Base-by-base conservation (phyloP, 2,888 invertebrate species). In the Sclerodermus sp. region DNA sequence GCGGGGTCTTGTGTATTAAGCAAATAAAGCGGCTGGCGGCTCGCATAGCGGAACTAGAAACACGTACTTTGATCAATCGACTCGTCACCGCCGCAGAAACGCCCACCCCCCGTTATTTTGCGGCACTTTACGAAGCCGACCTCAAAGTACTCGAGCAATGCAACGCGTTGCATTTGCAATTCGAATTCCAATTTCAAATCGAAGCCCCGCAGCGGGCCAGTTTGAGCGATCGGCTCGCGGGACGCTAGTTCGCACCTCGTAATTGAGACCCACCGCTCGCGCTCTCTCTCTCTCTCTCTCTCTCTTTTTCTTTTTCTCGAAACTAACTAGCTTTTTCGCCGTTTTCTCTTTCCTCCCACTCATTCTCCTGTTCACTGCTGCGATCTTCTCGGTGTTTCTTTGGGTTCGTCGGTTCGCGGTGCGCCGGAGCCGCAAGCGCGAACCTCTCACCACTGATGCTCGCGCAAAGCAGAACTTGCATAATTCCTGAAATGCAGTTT, bases 111-210 rank as follows among this genome's bases (percentile, higher is more conserved):
- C 16, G 16, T 12, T 13, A 36, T 49, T 49, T 53, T 54, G 59
- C 55, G 45, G 34, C 34, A 14, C n/a, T 34, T 34, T 34, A 12
- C 34, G 12, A 8, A 13, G 12, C 34, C 38, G 14, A 38, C 55
- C 51, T 57, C 59, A 62, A 55, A 60, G 62, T 54, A 60, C 60
- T 60, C 58, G 62, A 46, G 36, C 48, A 54, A 53, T 50, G 36
- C 47, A 53, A 53, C 50, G 47, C 34, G 39, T 38, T 34, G 45
- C 49, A 62, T 62, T 51, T 62, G 55, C 62, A 60, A 60, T 62
- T 62, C 60, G 62, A 62, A 60, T 62, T 58, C 56, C 59, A 60
- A 62, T 60, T 62, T 59, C 43, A 60, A 52, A 62, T 55, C 55
- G 57, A 55, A 49, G 49, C 53, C 55, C 45, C 30, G 49, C 47